A percentile compares a stretch with the other conserved stretches of the same genome.
phyloP scores from a whole-genome alignment of 92 coral and sea anemone species.

The Bergia puertoricense region DNA sequence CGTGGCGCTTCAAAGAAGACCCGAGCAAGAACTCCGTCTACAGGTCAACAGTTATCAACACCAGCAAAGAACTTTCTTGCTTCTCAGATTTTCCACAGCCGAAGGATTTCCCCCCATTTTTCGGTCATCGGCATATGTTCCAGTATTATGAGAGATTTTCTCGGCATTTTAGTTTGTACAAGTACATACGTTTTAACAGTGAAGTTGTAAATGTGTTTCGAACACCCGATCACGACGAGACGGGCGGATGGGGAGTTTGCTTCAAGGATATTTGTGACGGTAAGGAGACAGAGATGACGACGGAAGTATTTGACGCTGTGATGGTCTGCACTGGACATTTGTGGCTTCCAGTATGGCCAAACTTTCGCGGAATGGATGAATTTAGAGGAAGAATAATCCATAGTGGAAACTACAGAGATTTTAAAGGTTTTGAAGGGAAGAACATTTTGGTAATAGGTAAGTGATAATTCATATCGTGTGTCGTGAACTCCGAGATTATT shows the following conservation, averaged over 20 bases:
- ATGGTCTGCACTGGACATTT: conserved; percentile 82
- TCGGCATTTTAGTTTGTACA: conserved; percentile 60
- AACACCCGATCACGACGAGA: conserved; percentile 47
- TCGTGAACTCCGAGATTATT: no score
- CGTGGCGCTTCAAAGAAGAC: no score
- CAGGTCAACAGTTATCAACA: conserved; percentile 39
- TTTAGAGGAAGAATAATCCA: conserved; percentile 75
- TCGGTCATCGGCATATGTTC: conserved; percentile 62
- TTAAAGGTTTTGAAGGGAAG: conserved; percentile 64
- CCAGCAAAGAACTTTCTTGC: no score
- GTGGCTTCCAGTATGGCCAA: conserved; percentile 64
- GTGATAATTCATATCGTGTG: neutral
- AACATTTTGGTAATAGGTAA: conserved; percentile 73
- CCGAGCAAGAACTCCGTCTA: conserved; percentile 60
- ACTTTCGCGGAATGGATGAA: conserved; percentile 57
- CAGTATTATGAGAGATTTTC: conserved; percentile 64
- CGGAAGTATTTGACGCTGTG: conserved; percentile 74
- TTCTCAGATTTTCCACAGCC: conserved; percentile 17
- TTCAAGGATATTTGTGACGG: conserved; percentile 7
- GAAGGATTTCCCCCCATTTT: conserved; percentile 74
- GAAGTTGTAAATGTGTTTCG: conserved; percentile 56
- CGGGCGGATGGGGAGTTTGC: conserved; percentile 67
- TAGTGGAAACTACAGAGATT: conserved; percentile 73
- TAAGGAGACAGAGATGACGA: conserved; percentile 7
- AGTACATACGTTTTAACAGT: conserved; percentile 59